Evolutionary conservation across 2,888 invertebrate species (phyloP).

Genomic region (Catocala sponsa): DNA sequence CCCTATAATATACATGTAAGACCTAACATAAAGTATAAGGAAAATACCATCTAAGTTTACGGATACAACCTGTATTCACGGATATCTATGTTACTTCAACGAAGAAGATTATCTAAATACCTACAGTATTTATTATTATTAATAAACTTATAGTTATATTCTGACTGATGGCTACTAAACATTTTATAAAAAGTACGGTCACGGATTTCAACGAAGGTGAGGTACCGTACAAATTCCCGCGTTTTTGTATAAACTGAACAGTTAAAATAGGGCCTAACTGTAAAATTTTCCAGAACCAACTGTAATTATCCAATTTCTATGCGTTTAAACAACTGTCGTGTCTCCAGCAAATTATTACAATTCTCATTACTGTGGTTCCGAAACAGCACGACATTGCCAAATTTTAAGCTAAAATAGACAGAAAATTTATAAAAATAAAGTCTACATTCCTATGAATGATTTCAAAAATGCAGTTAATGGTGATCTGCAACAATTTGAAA

Average conservation of each 20-base stretch:
- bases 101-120: not conserved
- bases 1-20: no score
- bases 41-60: no score
- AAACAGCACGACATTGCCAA: constrained; percentile 66
- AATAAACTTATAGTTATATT: not conserved
- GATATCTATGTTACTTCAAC: no score
- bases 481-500: constrained; percentile 50
- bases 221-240: constrained; percentile 14
- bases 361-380: constrained; percentile 71
- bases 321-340: constrained; percentile 47
- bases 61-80: no score
- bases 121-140: not conserved
- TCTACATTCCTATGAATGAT: constrained; percentile 18
- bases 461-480: constrained; percentile 26
- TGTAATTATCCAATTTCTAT: constrained; percentile 59
- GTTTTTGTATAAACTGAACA: constrained; percentile 41
- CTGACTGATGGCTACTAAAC: constrained; percentile 9
- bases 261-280: constrained; percentile 52
- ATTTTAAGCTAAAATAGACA: constrained; percentile 14
- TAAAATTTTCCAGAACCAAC: constrained; percentile 60
- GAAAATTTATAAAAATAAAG: constrained; percentile 17
- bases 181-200: constrained; percentile 4
- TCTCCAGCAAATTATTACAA: constrained; percentile 54
- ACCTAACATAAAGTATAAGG: no score
- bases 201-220: constrained; percentile 28